These are phyloP conservation scores for Augochlorella aurata DNA, from an alignment of 2,888 invertebrate species.

Conservation along the genomic window DNA sequence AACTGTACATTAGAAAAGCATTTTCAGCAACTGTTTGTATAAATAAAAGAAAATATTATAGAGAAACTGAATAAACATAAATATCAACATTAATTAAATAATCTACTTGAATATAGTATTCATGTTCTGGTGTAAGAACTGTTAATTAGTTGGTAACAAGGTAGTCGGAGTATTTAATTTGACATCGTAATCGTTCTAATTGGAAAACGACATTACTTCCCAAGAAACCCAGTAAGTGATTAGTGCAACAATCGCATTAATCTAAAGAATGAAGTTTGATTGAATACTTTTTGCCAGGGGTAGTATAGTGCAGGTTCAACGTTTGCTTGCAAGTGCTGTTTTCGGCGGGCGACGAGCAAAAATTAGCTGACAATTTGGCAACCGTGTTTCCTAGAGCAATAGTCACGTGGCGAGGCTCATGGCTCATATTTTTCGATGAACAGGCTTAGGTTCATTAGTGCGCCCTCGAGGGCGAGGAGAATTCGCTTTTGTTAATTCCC, in stretches of 20 bases:
- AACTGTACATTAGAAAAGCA: too few relatives aligned
- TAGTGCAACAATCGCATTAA: neutral
- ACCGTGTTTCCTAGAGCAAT: neutral
- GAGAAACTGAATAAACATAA: too few relatives aligned
- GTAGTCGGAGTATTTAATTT: neutral
- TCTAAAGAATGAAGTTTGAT: neutral
- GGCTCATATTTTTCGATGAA: neutral
- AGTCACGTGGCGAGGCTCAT: neutral
- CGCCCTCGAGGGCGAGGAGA: too few relatives aligned
- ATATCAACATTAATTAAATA: too few relatives aligned
- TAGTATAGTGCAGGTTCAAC: slow-evolving; percentile 3
- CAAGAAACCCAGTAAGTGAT: neutral
- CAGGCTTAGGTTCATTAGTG: neutral
- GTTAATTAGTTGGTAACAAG: neutral
- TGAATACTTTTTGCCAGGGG: slow-evolving; percentile 18
- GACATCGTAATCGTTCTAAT: neutral
- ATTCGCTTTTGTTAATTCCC: too few relatives aligned
- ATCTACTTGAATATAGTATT: too few relatives aligned
- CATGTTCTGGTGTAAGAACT: too few relatives aligned
- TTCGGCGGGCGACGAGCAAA: slow-evolving; percentile 1
- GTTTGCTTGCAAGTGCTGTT: slow-evolving; percentile 11
- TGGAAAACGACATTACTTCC: neutral
- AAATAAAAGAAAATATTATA: too few relatives aligned
- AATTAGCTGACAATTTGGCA: neutral
- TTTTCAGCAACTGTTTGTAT: too few relatives aligned